phyloP scores from a whole-genome alignment of 1,140 invertebrate genomes.

The Lepidurus apus region DNA sequence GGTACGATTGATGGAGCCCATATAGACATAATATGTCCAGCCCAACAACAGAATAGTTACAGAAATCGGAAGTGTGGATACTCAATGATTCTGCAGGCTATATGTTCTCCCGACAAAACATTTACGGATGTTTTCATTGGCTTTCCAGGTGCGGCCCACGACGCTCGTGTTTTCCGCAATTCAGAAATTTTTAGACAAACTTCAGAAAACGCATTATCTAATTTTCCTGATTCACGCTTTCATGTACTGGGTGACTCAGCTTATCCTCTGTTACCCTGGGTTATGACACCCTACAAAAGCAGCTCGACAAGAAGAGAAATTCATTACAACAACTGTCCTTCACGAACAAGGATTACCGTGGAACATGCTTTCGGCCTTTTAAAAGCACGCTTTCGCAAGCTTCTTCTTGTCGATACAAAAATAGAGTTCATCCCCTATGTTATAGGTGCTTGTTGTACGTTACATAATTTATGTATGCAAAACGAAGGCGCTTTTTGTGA shows the following conservation, averaged over 20 bases:
- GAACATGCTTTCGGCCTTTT: not conserved
- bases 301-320: not conserved
- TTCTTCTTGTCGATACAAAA: not conserved
- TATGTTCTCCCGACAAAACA: too few relatives aligned
- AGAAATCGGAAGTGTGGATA: too few relatives aligned
- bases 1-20: not conserved
- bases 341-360: not conserved
- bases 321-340: not conserved
- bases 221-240: not conserved
- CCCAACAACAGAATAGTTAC: not conserved
- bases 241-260: not conserved
- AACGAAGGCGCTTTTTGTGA: too few relatives aligned
- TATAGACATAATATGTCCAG: not conserved
- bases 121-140: too few relatives aligned
- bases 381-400: not conserved
- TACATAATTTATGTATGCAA: too few relatives aligned
- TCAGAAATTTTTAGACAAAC: not conserved
- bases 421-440: not conserved
- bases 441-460: too few relatives aligned
- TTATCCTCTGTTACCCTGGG: not conserved
- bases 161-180: not conserved
- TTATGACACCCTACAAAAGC: not conserved
- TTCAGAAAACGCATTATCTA: not conserved
- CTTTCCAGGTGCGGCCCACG: too few relatives aligned
- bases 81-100: too few relatives aligned